Conservation (phyloP, 2,113 vertebrate species). For the Poeciliopsis retropinna region DNA sequence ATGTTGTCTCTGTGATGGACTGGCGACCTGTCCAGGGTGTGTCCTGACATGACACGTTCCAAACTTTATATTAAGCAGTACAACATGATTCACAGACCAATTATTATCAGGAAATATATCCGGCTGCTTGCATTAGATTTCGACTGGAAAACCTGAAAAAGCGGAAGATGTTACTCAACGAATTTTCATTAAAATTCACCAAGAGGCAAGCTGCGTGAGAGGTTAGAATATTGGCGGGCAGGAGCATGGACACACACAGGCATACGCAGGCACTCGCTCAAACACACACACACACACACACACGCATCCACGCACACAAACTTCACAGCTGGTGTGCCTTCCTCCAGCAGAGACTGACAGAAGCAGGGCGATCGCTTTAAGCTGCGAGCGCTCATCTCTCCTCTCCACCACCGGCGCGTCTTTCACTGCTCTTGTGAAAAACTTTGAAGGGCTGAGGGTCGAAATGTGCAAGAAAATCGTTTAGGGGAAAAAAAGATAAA, state of each 20-base stretch:
- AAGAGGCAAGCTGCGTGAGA: constrained; percentile 68
- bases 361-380: constrained; percentile 69
- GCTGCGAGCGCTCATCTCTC: constrained; percentile 61
- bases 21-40: too few relatives aligned
- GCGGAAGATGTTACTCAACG: constrained; percentile 42
- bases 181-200: constrained; percentile 69
- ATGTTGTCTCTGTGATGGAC: too few relatives aligned
- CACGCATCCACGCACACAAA: constrained; percentile 30
- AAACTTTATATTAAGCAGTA: not conserved
- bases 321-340: constrained; percentile 66
- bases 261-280: constrained; percentile 12
- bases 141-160: constrained; percentile 6
- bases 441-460: constrained; percentile 64
- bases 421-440: constrained; percentile 47
- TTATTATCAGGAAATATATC: too few relatives aligned
- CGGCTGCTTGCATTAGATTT: not conserved
- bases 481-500: constrained; percentile 33
- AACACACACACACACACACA: constrained; percentile 11
- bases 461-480: constrained; percentile 46
- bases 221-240: constrained; percentile 73
- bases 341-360: constrained; percentile 71
- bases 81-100: not conserved
- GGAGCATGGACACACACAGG: constrained; percentile 20
- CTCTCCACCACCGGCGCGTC: constrained; percentile 50
- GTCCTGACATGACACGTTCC: not conserved